Conservation (phyloP, 2,113 vertebrate genomes). For the Clarias macrocephalus region DNA sequence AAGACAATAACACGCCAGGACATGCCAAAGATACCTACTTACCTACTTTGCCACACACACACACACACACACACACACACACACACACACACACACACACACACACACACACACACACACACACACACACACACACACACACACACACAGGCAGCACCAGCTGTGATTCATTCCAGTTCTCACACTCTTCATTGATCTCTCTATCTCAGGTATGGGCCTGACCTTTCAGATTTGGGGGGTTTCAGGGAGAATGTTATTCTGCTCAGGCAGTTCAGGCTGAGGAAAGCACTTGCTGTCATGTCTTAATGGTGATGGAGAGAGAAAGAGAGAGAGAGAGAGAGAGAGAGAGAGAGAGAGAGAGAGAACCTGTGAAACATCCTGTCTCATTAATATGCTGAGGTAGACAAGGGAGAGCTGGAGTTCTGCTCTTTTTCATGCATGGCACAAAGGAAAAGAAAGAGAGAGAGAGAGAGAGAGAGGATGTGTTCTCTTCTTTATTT, state of each 20-base stretch:
- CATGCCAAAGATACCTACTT: background rate
- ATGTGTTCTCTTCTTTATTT: conserved; percentile 44
- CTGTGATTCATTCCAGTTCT: conserved; percentile 29
- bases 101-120: conserved; percentile 4
- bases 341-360: conserved; percentile 31
- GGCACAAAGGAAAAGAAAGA: conserved; percentile 44
- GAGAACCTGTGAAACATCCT: conserved; percentile 28
- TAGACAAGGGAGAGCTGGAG: conserved; percentile 41
- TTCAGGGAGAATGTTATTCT: conserved; percentile 24
- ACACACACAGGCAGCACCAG: background rate
- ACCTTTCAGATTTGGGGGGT: conserved; percentile 25
- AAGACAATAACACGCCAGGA: background rate
- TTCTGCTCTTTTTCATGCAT: conserved; percentile 59
- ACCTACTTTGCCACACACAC: background rate
- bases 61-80: conserved; percentile 12
- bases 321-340: conserved; percentile 16
- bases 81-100: conserved; percentile 4
- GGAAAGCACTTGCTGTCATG: conserved; percentile 32
- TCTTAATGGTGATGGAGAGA: conserved; percentile 25
- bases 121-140: conserved; percentile 4
- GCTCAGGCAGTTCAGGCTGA: conserved; percentile 8
- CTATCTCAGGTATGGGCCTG: conserved; percentile 31
- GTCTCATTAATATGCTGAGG: conserved; percentile 46
- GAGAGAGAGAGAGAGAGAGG: conserved; percentile 19
- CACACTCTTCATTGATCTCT: conserved; percentile 26